Percentiles rank a stretch among this genome's conserved stretches.
Evolutionary conservation across 2,113 vertebrate genomes (phyloP).

Genomic region (Riparia riparia): DNA sequence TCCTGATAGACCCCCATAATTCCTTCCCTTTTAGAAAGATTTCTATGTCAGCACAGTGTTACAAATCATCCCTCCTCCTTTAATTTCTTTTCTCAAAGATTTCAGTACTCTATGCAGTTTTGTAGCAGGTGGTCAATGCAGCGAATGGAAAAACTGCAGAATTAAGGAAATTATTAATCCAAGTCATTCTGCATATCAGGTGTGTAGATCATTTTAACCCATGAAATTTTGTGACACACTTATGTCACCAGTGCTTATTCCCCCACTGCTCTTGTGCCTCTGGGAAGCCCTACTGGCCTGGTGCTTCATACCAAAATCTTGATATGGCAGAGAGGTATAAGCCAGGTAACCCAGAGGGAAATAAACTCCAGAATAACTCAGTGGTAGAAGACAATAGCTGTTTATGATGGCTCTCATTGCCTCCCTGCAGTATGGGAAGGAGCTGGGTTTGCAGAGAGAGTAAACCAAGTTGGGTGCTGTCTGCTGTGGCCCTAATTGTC

Average conservation of each 20-base stretch:
- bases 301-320: not conserved
- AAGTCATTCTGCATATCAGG: not conserved
- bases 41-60: not conserved
- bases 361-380: not conserved
- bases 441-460: not conserved
- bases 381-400: not conserved
- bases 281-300: not conserved
- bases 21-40: not conserved
- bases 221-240: not conserved
- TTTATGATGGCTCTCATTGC: not conserved
- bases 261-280: not conserved
- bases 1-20: not conserved
- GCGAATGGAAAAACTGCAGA: not conserved
- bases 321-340: not conserved
- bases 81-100: not conserved
- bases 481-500: not conserved
- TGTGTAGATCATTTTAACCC: not conserved
- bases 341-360: not conserved
- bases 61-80: not conserved
- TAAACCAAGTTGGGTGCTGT: not conserved
- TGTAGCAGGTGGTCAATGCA: not conserved
- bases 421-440: fast-evolving
- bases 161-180: not conserved
- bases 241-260: fast-evolving
- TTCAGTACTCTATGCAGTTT: not conserved